Percentiles rank a stretch among this genome's conserved stretches.
Conservation (phyloP, 2,113 vertebrate species). For the Macrotis lagotis region DNA sequence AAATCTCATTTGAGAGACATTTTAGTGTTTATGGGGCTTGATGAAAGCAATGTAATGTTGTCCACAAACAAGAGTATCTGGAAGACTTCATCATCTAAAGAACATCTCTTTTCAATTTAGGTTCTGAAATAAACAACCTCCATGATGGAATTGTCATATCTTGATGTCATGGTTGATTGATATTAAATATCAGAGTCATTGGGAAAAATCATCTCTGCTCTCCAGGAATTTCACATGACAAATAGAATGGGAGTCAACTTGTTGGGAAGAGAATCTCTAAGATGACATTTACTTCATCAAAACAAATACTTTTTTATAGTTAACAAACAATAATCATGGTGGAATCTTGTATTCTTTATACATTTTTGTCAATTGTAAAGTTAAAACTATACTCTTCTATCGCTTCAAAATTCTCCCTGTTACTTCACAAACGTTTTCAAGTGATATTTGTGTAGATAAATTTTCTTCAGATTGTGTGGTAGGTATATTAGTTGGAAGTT, state of each 20-base stretch:
- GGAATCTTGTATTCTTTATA: neutral
- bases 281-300: neutral
- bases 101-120: neutral
- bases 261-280: neutral
- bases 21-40: neutral
- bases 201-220: neutral
- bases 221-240: neutral
- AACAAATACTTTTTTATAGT: neutral
- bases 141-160: neutral
- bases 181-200: neutral
- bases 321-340: neutral
- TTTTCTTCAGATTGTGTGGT: neutral
- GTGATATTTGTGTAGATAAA: neutral
- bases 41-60: neutral
- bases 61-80: neutral
- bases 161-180: neutral
- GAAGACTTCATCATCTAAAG: neutral
- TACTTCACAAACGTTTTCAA: neutral
- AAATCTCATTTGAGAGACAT: neutral
- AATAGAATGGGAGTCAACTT: neutral
- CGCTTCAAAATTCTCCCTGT: neutral
- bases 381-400: neutral
- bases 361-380: neutral
- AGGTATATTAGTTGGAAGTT: neutral
- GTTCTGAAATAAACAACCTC: neutral